Evolutionary conservation across 2,888 invertebrate genomes (phyloP), one percentile per base, ranked within the genome.

Genomic region (Nezara viridula): DNA sequence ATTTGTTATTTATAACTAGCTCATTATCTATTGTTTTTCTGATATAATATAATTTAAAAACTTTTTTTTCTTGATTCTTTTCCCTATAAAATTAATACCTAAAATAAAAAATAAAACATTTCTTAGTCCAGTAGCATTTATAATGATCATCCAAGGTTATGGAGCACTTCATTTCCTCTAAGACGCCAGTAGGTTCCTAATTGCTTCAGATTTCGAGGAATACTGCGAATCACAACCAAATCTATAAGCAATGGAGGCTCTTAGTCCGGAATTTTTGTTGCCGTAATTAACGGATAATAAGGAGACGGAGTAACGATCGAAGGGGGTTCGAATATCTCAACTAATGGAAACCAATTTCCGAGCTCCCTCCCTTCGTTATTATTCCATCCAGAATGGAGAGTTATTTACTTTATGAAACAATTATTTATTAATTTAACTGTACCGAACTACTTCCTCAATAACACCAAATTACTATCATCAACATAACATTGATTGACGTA

Each of bases 331-430:
- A 73, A 73, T 73, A 73, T 73, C 66, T 73, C 66, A 73, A 73
- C 66, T 73, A 73, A 73, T 73, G 66, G 66, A 73, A 73, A 73
- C 66, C 66, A 73, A 73, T 73, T 73, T 73, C 66, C 37, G 19
- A 73, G 66, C 37, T 73, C 19, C 37, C 32, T 7, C n/a, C 66
- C 32, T 37, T 73, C 66, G 37, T 73, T 73, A 73, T 32, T 73
- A 73, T 37, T 37, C 37, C 66, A 73, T 24, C 7, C 19, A 19
- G 12, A 73, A 73, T 73, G 66, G 37, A 6, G 66, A 4, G 66
- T 37, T 73, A 19, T 73, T 73, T 37, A 73, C 66, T 73, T 73
- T 73, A 73, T 73, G 32, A 5, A 37, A 73, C 19, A 19, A 21
- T 73, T 73, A 73, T 73, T 73, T 73, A 73, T 37, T 19, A 73